Conservation (phyloP, 2,797 vertebrate genomes). For the Bradypus variegatus region DNA sequence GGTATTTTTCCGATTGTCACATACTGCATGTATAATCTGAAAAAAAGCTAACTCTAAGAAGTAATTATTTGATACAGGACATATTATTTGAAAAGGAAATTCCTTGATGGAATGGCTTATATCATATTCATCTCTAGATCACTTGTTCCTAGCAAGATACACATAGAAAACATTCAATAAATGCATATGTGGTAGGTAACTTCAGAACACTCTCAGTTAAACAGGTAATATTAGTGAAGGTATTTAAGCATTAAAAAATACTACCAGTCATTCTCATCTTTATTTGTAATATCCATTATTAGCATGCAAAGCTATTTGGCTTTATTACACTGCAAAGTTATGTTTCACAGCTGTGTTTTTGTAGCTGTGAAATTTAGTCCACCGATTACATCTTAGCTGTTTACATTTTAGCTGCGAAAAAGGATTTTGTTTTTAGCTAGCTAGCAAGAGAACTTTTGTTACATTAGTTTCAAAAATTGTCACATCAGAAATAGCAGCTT, state of each 20-base stretch:
- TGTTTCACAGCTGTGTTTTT: constrained; percentile 55
- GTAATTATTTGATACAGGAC: neutral
- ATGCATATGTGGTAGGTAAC: neutral
- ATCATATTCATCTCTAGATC: neutral
- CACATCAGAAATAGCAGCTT: constrained; percentile 47
- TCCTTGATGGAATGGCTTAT: neutral
- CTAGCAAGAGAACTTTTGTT: constrained; percentile 38
- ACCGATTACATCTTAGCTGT: constrained; percentile 47
- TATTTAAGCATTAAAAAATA: constrained; percentile 31
- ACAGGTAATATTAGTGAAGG: constrained; percentile 1
- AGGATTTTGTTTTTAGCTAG: constrained; percentile 57
- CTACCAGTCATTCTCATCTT: constrained; percentile 39
- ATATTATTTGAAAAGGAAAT: neutral
- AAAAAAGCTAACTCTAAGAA: constrained; percentile 27
- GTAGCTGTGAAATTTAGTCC: constrained; percentile 50
- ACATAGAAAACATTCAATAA: neutral
- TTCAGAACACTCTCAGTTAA: constrained; percentile 31
- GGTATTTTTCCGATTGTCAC: neutral
- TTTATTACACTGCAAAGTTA: constrained; percentile 46
- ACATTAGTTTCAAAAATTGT: constrained; percentile 41
- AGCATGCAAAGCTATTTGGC: constrained; percentile 37
- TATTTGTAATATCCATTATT: constrained; percentile 49
- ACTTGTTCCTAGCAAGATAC: neutral
- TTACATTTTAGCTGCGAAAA: constrained; percentile 57
- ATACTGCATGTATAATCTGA: neutral